Base-by-base conservation (phyloP, 2,888 invertebrate species). In the Kuschelorhynchus macadamiae region DNA sequence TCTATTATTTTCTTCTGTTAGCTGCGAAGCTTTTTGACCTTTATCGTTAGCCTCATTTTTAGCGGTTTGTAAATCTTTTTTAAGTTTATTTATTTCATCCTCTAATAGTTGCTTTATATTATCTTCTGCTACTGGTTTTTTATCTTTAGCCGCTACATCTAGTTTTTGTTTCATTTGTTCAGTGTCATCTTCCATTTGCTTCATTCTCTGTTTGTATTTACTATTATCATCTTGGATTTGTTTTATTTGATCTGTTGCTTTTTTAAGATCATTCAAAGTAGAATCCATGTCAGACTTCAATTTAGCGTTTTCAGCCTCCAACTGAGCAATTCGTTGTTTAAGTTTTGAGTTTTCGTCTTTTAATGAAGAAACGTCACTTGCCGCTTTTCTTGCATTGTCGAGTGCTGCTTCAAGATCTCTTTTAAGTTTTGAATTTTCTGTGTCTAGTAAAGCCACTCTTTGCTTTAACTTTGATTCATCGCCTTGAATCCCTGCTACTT, bases 241-340 rank as follows among this genome's bases (percentile, higher is more conserved):
- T 16, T 66, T 56, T 16, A 63, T 63, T n/a, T 57, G 39, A 56
- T 67, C 41, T 25, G 65, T 25, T 44, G 66, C 47, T 67, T 61
- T 30, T 21, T 56, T 53, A 55, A 59, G 49, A 11, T 62, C 47
- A 20, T 56, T 53, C 7, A 47, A 8, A 14, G 61, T 50, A 12
- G 46, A 47, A 41, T 74, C 75, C 4, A 77, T 49, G 47, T 76
- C 75, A 18, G 71, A 66, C 46, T 73, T 71, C 9, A 75, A 52
- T 53, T 73, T 73, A 0, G 71, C 55, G 41, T 76, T 76, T 39
- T 77, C 76, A 4, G 68, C 55, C 59, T 76, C 76, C 25, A 76
- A 39, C 42, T 74, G 74, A 8, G 63, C 64, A 7, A 73, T 20
- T 30, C 66, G 36, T 49, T 72, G 70, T 50, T 66, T 74, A 11